phyloP scores from a whole-genome alignment of 2,113 vertebrate species.

The Chascanopsetta lugubris region DNA sequence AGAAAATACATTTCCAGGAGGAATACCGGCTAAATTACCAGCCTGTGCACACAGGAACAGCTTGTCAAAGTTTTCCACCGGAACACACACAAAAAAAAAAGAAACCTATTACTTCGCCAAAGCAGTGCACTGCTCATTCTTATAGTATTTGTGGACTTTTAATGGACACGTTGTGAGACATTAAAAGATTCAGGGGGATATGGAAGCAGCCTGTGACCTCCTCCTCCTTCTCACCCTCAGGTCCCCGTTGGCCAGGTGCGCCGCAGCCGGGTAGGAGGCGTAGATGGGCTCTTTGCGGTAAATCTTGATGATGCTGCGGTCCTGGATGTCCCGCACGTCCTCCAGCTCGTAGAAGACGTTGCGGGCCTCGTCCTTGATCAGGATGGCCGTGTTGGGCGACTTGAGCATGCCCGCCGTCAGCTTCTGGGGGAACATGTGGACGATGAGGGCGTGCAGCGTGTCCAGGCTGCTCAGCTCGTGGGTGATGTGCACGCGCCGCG shows the following conservation, averaged over 20 bases:
- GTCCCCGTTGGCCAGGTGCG: slow-evolving; percentile 96
- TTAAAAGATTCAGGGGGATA: slow-evolving; percentile 18
- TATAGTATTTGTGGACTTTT: neutral
- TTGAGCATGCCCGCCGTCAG: slow-evolving; percentile 98
- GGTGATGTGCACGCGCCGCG: slow-evolving; percentile 95
- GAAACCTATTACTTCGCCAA: slow-evolving; percentile 7
- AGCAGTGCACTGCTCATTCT: slow-evolving; percentile 1
- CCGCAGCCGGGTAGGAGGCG: slow-evolving; percentile 89
- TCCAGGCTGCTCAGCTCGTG: slow-evolving; percentile 99
- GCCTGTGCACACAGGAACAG: slow-evolving; percentile 38
- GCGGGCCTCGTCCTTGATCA: slow-evolving; percentile 97
- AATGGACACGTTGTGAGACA: slow-evolving; percentile 24
- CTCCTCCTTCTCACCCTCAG: slow-evolving; percentile 87
- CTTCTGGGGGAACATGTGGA: slow-evolving; percentile 99
- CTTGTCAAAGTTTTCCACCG: slow-evolving; percentile 54
- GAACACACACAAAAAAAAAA: slow-evolving; percentile 39
- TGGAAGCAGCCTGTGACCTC: too few relatives aligned
- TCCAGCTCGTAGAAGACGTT: slow-evolving; percentile 99
- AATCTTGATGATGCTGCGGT: slow-evolving; percentile 98
- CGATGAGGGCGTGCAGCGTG: slow-evolving; percentile 96
- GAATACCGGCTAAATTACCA: slow-evolving; percentile 69
- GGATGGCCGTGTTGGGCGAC: slow-evolving; percentile 96
- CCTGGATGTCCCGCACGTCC: slow-evolving; percentile 96
- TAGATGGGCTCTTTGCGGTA: slow-evolving; percentile 97
- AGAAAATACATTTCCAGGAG: slow-evolving; percentile 65